Evolutionary conservation across 2,113 vertebrate species (phyloP).

Genomic region (Psammodynastes pulverulentus): DNA sequence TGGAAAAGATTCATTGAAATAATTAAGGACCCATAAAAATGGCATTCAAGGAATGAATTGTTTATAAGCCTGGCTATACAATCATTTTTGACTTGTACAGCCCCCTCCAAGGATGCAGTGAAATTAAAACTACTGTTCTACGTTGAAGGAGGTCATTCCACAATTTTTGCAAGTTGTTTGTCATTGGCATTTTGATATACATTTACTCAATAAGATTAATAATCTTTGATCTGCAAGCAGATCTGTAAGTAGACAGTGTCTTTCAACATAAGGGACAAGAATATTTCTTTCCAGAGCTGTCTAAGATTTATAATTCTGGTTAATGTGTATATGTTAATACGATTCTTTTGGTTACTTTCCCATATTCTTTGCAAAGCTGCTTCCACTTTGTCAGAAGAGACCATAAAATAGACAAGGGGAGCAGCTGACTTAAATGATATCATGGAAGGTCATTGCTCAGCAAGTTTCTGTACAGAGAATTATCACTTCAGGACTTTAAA

Average conservation of each 20-base stretch:
- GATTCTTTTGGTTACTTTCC: not conserved
- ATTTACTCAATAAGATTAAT: not conserved
- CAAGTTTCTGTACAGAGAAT: not conserved
- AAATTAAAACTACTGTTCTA: not conserved
- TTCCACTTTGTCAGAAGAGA: not conserved
- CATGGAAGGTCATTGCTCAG: not conserved
- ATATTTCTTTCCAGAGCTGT: not conserved
- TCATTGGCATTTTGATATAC: not conserved
- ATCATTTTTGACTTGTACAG: not conserved
- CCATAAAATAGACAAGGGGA: not conserved
- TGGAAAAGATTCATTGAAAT: not conserved
- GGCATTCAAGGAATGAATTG: not conserved
- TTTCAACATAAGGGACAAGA: not conserved
- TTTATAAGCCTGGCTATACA: not conserved
- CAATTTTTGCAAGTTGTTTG: not conserved
- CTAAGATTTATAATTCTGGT: not conserved
- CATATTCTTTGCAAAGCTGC: not conserved
- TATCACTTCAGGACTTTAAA: not conserved
- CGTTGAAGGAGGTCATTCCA: not conserved
- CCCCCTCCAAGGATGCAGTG: not conserved
- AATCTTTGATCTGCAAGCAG: not conserved
- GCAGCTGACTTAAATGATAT: not conserved
- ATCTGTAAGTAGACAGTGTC: not conserved
- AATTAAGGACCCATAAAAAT: not conserved
- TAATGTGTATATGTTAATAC: not conserved